Conservation (phyloP, 2,113 vertebrate genomes). For the Silurus asotus region DNA sequence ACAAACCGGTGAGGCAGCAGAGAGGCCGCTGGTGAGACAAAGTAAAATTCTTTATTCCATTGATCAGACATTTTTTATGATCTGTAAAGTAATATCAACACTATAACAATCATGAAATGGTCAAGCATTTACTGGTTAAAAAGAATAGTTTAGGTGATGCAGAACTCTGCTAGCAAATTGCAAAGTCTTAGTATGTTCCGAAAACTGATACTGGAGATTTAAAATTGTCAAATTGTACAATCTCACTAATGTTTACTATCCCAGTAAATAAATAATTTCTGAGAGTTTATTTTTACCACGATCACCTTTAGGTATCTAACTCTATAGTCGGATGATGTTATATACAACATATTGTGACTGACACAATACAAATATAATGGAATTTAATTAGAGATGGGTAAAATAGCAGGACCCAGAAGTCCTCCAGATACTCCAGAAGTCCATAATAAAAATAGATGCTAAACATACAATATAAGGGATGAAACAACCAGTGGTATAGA, state of each 20-base stretch:
- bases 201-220: neutral
- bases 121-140: neutral
- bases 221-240: neutral
- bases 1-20: constrained; percentile 76
- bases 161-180: neutral
- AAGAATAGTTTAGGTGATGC: neutral
- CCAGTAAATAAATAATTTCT: neutral
- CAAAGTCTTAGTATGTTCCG: neutral
- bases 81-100: neutral
- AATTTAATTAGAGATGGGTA: neutral
- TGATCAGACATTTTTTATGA: neutral
- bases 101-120: neutral
- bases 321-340: no score
- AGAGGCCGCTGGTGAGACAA: constrained; percentile 63
- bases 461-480: neutral
- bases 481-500: constrained; percentile 11
- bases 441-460: neutral
- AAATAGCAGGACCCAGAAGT: neutral
- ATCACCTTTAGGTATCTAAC: neutral
- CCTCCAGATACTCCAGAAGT: neutral
- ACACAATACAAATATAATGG: neutral
- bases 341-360: neutral
- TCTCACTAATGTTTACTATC: neutral
- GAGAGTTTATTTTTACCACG: no score
- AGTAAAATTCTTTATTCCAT: neutral